These are phyloP conservation scores for Pyrrhia umbra DNA, from an alignment of 2,888 invertebrate species.

Conservation along the genomic window DNA sequence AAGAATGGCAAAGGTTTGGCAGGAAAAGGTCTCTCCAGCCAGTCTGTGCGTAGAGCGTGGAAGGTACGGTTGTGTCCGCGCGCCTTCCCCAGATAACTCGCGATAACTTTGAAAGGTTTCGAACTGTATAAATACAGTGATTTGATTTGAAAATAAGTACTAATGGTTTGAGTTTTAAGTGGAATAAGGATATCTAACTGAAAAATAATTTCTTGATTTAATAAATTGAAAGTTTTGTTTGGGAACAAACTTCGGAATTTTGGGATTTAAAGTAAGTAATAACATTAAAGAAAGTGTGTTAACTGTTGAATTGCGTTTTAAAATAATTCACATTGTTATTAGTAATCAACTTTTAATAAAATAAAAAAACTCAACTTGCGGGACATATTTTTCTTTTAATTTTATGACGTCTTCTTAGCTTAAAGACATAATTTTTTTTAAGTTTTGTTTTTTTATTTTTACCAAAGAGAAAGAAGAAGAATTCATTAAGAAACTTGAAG, in stretches of 20 bases:
- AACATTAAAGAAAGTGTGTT: not conserved
- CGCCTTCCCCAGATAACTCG: conserved; percentile 4
- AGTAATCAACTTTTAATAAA: no score
- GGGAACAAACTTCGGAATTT: not conserved
- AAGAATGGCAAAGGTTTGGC: conserved; percentile 5
- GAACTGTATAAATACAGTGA: not conserved
- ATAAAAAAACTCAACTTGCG: no score
- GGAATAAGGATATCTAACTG: not conserved
- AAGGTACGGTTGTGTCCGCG: conserved; percentile 37
- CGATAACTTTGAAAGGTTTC: conserved; percentile 29
- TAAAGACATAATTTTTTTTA: no score
- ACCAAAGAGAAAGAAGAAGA: no score
- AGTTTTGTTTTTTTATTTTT: no score
- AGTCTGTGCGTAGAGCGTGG: conserved; percentile 35
- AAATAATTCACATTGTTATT: no score
- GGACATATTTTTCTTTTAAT: no score
- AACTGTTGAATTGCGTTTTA: no score
- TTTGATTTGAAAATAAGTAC: not conserved
- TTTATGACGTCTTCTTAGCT: no score
- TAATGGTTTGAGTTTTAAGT: conserved; percentile 4
- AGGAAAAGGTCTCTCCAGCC: conserved; percentile 16
- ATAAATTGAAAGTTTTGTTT: not conserved
- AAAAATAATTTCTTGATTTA: not conserved
- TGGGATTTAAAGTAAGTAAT: not conserved
- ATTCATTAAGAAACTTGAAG: no score